Base-by-base conservation (phyloP, 2,888 invertebrate species). In the Leucophenga maculata region DNA sequence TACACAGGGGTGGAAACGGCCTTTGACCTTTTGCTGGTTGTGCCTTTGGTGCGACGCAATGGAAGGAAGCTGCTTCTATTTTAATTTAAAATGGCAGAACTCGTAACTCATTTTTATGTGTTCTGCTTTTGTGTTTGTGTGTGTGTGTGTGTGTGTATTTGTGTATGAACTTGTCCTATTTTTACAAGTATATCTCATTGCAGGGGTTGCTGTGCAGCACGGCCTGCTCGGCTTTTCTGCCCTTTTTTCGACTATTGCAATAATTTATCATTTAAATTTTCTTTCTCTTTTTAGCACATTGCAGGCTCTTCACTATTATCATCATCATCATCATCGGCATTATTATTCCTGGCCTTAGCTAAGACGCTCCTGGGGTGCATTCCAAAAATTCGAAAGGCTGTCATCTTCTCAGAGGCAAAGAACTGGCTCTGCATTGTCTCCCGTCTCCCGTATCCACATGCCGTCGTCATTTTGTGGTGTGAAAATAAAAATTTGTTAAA, bases 71-170 rank as follows among this genome's bases (percentile, higher is more conserved):
- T 76, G 73, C 74, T 82, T 81, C 87, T 87, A 86, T 86, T 86
- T 86, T 83, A 86, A 86, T 82, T 84, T 83, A 84, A 85, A 83
- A 80, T 78, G 84, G 72, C 77, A 76, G 79, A 82, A 75, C 84
- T 87, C 85, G 85, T 86, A 87, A 87, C 84, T 86, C 86, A 86
- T 84, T 85, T 87, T 85, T 83, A 86, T 83, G 81, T 78, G 75
- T 77, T 83, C 78, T 81, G 75, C 77, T 78, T 72, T 75, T 71
- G 66, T 75, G 44, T 69, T 62, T 57, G 69, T 71, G 55, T 70
- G 69, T 74, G 62, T 48, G 52, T 67, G 46, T 67, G 70, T 60
- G 72, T 69, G 52, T 68, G 65, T 69, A 65, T 68, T 18, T 68
- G 67, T 68, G 72, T 74, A 65, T 77, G 78, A 78, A 79, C 83